Evolutionary conservation across 2,113 vertebrate genomes (phyloP).

Genomic region (Ptyas mucosa): DNA sequence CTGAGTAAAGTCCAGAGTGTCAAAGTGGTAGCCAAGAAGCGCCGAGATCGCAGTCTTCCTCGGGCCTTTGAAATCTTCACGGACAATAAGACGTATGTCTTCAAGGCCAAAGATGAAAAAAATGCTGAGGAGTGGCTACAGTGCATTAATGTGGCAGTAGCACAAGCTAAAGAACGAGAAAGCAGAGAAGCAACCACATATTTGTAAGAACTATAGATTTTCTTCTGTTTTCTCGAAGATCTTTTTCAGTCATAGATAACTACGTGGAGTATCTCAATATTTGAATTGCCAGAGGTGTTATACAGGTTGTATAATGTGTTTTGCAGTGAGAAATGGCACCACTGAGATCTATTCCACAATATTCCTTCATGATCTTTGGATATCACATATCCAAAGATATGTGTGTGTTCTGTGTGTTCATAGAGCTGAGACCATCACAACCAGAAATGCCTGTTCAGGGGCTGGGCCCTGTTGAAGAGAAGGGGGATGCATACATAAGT

Average conservation of each 20-base stretch:
- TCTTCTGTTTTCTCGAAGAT: not conserved
- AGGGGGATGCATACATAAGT: not conserved
- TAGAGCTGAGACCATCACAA: not conserved
- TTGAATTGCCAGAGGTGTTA: fast-evolving
- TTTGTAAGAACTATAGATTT: slow-evolving; percentile 66
- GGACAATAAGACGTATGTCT: slow-evolving; percentile 83
- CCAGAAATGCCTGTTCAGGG: not conserved
- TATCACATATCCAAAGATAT: too few relatives aligned
- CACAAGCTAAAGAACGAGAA: slow-evolving; percentile 84
- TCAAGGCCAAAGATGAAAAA: slow-evolving; percentile 90
- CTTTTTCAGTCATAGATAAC: fast-evolving
- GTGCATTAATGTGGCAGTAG: slow-evolving; percentile 92
- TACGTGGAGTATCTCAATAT: not conserved
- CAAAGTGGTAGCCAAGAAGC: slow-evolving; percentile 83
- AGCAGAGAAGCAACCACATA: slow-evolving; percentile 88
- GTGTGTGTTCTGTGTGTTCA: not conserved
- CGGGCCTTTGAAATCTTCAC: slow-evolving; percentile 97
- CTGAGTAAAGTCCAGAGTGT: slow-evolving; percentile 97
- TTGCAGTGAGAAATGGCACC: not conserved
- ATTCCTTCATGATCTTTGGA: not conserved
- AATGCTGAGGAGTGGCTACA: slow-evolving; percentile 91
- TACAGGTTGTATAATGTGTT: not conserved
- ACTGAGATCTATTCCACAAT: not conserved
- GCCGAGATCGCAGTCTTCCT: slow-evolving; percentile 84
- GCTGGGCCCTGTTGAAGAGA: not conserved